These are phyloP conservation scores for Hipparchia sbordonii DNA, from an alignment of 2,888 invertebrate species.

Conservation along the genomic window DNA sequence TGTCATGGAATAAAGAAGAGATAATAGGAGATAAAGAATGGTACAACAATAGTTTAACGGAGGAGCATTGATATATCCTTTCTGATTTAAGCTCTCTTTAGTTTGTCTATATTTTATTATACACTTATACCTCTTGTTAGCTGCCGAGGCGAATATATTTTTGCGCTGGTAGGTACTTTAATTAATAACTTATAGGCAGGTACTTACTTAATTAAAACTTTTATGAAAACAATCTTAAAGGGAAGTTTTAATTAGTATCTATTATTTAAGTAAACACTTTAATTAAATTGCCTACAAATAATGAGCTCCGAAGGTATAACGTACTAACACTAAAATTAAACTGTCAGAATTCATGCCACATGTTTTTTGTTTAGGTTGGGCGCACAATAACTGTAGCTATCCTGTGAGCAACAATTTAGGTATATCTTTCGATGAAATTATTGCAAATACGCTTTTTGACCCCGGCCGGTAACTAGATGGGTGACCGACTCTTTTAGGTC, in stretches of 20 bases:
- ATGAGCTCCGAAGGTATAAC: conserved; percentile 29
- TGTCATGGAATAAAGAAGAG: too few relatives aligned
- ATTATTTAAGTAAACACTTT: background rate
- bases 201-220: background rate
- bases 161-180: background rate
- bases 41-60: too few relatives aligned
- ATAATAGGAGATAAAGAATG: too few relatives aligned
- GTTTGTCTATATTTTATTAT: too few relatives aligned
- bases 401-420: background rate
- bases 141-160: background rate
- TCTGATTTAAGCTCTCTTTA: too few relatives aligned
- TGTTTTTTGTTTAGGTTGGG: conserved; percentile 22
- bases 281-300: conserved; percentile 34
- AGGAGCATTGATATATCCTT: too few relatives aligned
- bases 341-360: conserved; percentile 30
- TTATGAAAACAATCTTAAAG: conserved; percentile 30
- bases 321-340: conserved; percentile 35
- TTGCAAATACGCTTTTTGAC: background rate
- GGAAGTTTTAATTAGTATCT: conserved; percentile 31
- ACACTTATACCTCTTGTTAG: too few relatives aligned
- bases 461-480: too few relatives aligned
- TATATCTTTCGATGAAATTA: background rate
- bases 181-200: background rate
- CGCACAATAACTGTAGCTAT: background rate
- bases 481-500: too few relatives aligned